These are phyloP conservation scores for Tipula helvola DNA, from an alignment of 2,888 invertebrate species.

Conservation along the genomic window DNA sequence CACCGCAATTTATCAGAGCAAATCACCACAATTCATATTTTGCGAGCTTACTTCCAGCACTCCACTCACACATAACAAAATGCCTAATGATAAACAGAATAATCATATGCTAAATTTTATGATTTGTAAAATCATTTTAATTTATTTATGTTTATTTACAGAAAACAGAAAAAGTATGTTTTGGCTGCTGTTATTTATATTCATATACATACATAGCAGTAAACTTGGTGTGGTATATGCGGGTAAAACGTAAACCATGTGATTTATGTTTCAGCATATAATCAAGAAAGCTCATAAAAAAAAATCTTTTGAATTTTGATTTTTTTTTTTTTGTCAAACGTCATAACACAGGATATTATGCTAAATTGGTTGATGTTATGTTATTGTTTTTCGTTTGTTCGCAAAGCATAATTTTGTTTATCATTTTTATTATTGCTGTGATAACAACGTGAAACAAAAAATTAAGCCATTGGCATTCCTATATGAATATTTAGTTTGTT, in stretches of 20 bases:
- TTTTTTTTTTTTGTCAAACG: not conserved
- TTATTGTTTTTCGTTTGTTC: not conserved
- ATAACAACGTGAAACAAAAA: not conserved
- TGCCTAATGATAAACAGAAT: not conserved
- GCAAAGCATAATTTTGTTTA: not conserved
- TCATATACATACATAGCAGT: not conserved
- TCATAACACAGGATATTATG: not conserved
- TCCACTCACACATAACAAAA: not conserved
- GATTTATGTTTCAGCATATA: not conserved
- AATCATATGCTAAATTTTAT: not conserved
- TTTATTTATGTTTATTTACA: not conserved
- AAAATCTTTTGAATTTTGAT: not conserved
- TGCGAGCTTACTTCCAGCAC: not conserved
- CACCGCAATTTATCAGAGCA: not conserved
- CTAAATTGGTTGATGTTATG: constrained; percentile 4
- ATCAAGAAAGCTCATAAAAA: not conserved
- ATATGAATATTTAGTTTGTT: not conserved
- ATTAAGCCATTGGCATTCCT: not conserved
- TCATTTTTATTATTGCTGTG: not conserved
- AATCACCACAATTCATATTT: not conserved
- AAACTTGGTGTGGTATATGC: not conserved
- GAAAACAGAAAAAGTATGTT: not conserved
- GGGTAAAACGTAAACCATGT: not conserved
- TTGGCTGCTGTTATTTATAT: not conserved
- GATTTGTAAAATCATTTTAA: not conserved